A percentile compares a stretch with the other conserved stretches of the same genome.
Evolutionary conservation across 1,140 invertebrate genomes (phyloP).

Genomic region (Zaprionus ghesquierei): DNA sequence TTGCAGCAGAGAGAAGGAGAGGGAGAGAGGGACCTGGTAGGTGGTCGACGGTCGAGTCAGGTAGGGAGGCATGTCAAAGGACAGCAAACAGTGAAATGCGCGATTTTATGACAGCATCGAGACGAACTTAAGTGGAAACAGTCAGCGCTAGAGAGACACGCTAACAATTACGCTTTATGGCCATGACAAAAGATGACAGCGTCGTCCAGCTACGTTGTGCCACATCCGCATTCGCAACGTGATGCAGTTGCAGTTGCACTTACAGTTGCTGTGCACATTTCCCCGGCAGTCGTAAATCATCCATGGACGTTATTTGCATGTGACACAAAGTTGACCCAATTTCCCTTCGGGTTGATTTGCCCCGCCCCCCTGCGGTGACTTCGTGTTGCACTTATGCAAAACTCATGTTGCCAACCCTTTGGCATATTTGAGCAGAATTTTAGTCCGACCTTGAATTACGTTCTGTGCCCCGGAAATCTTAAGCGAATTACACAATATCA

Average conservation of each 20-base stretch:
- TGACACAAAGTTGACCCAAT: constrained; percentile 63
- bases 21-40: not conserved
- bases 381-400: constrained; percentile 11
- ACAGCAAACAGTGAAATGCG: constrained; percentile 65
- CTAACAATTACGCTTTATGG: constrained; percentile 58
- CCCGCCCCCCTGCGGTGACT: not conserved
- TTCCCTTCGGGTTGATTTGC: constrained; percentile 26
- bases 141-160: constrained; percentile 36
- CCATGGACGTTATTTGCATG: constrained; percentile 52
- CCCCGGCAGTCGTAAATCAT: constrained; percentile 68
- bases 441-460: constrained; percentile 31
- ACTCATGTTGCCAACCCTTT: constrained; percentile 31
- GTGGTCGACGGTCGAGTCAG: not conserved
- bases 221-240: constrained; percentile 53
- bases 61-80: constrained; percentile 52
- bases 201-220: constrained; percentile 9
- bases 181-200: constrained; percentile 70
- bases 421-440: not conserved
- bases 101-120: constrained; percentile 54
- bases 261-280: constrained; percentile 19
- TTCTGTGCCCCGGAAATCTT: not conserved
- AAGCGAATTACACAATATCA: constrained; percentile 19
- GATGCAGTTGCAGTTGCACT: constrained; percentile 21
- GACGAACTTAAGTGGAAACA: constrained; percentile 67
- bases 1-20: not conserved